Percentiles rank a stretch among this genome's conserved stretches.
These are phyloP conservation scores for Brachyrhaphis roseni DNA, from an alignment of 2,797 vertebrate genomes.

Conservation along the genomic window DNA sequence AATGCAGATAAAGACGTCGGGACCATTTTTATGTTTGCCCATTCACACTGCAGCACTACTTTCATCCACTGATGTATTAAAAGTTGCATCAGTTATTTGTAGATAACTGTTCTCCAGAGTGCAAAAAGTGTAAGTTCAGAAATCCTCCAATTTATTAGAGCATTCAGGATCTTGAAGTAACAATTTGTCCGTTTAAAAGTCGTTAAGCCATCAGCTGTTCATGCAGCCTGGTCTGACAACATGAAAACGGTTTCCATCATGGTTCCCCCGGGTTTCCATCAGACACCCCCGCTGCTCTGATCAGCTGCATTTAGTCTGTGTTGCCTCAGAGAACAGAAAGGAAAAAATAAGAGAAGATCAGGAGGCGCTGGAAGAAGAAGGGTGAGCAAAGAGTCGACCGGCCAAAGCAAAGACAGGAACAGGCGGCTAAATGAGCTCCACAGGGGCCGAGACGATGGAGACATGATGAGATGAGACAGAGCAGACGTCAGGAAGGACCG, in stretches of 20 bases:
- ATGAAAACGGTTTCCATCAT: conserved; percentile 66
- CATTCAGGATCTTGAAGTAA: not conserved
- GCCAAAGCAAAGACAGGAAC: conserved; percentile 53
- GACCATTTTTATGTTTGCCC: not conserved
- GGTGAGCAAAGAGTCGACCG: conserved; percentile 7
- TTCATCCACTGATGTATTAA: not conserved
- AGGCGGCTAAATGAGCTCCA: conserved; percentile 48
- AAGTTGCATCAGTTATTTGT: not conserved
- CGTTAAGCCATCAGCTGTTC: not conserved
- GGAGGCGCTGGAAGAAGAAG: not conserved
- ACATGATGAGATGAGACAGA: conserved; percentile 41
- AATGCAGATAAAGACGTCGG: not conserved
- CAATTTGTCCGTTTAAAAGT: conserved; percentile 8
- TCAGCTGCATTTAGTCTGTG: conserved; percentile 57
- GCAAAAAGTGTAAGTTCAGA: not conserved
- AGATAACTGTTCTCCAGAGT: not conserved
- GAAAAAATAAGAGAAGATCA: not conserved
- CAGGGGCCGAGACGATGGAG: conserved; percentile 39
- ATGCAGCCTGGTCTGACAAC: conserved; percentile 53
- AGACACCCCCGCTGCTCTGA: conserved; percentile 47
- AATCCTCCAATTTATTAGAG: not conserved
- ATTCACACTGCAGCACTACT: not conserved
- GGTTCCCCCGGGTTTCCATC: conserved; percentile 63
- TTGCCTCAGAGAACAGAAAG: conserved; percentile 28
- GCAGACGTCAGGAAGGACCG: conserved; percentile 23